Evolutionary conservation across 2,888 invertebrate species (phyloP).

Genomic region (Scaeva pyrastri): DNA sequence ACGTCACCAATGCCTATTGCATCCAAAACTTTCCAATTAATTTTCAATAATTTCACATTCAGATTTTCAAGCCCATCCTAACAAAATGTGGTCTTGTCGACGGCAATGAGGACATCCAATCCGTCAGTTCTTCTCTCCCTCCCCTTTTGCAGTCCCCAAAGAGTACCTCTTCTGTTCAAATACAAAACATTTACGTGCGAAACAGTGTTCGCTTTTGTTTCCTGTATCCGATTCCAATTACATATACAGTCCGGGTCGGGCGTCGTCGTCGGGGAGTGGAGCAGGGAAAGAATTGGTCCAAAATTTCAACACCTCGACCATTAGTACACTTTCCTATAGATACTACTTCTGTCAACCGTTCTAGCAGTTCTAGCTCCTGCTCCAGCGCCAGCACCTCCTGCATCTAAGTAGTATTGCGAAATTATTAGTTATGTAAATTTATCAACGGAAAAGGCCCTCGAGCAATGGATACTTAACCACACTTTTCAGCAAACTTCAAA

Average conservation of each 20-base stretch:
- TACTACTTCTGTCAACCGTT: not conserved
- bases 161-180: not conserved
- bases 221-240: conserved; percentile 60
- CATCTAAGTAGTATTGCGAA: conserved; percentile 69
- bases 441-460: conserved; percentile 70
- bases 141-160: too few species aligned
- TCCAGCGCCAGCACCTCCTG: conserved; percentile 11
- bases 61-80: conserved; percentile 20
- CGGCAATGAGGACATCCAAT: not conserved
- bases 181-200: conserved; percentile 36
- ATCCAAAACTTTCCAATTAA: conserved; percentile 64
- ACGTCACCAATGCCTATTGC: not conserved
- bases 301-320: conserved; percentile 16
- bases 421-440: conserved; percentile 76
- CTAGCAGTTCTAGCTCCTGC: not conserved
- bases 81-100: conserved; percentile 59
- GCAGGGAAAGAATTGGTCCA: not conserved
- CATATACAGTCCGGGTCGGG: not conserved
- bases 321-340: conserved; percentile 20
- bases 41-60: conserved; percentile 62
- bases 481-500: conserved; percentile 75
- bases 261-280: too few species aligned
- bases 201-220: conserved; percentile 39
- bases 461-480: conserved; percentile 75
- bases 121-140: too few species aligned